Base-by-base conservation (phyloP, 2,113 vertebrate species). In the Oostethus manadensis region DNA sequence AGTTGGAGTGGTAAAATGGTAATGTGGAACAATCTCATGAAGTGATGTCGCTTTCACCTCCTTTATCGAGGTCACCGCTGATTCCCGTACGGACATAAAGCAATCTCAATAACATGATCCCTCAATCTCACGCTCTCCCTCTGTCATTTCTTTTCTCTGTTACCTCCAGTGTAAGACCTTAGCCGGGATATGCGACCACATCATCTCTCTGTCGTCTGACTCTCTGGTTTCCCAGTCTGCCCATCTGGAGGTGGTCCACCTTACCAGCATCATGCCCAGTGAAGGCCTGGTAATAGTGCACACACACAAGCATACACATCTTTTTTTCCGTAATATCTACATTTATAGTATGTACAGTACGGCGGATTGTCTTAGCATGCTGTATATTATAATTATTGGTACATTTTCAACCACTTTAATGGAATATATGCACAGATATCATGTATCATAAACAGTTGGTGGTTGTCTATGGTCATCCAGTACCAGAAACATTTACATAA, bases 131-230 rank as follows among this genome's bases (percentile, higher is more conserved):
- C 17, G 51, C 26, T 64, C 15, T 40, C 44, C 26, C 42, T 64
- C 55, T 74, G 14, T 53, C 38, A 44, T 22, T 68, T 43, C 62
- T 23, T 44, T 1, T 8, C n/a, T 11, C 38, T 58, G 49, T 72
- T 16, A 62, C 33, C 64, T 73, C 35, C 80, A 98, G 95, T 98
- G 95, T 86, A 97, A 97, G 87, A 92, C 91, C 53, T 80, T 97
- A 80, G 92, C 91, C 68, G 94, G 94, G 82, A 98, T 97, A 78
- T 97, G 93, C 76, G 93, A 94, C 82, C 94, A 97, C 87, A 93
- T 98, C 89, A 92, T 94, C 82, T 92, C 92, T 4, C 86, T 97
- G 71, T 95, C 95, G 47, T 95, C 93, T 6, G 93, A 97, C 77
- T 89, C 93, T 16, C 83, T 94, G 85, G 92, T 92, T 71, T 92